Evolutionary conservation across 2,113 vertebrate species (phyloP), one percentile per base, ranked within the genome.

Genomic region (Rhinoptilus africanus): DNA sequence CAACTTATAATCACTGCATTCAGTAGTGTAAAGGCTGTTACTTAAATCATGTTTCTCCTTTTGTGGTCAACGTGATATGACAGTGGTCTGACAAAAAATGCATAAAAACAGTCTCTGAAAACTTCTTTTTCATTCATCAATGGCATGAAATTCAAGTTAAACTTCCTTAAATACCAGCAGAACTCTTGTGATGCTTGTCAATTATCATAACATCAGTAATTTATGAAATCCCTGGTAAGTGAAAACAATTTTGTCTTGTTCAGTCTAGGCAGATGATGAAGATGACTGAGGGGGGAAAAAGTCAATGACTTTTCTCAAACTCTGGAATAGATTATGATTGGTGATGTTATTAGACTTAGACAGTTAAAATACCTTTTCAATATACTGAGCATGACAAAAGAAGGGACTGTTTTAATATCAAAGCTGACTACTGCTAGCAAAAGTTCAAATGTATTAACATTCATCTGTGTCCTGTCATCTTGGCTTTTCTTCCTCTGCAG

Each of bases 341-440:
- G n/a, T 88, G 50, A 84, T 86, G 56, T 64, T 85, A 72, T 76
- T 92, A 91, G 26, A 83, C 60, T 88, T 79, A 85, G 84, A 47
- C 59, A 94, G 66, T 89, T 89, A 93, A 97, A 97, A 96, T 79
- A 96, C 87, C 63, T 94, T 89, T 94, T 92, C 82, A 93, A 59
- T 82, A 88, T 77, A 93, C 56, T 64, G 30, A 89, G 45, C 26
- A 51, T 73, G 89, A 94, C n/a, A 89, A 88, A 96, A 84, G 72
- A 71, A 69, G 18, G 5, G 57, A 56, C 32, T 81, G 26, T 89
- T 43, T 96, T 95, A 88, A 80, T 93, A 89, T 93, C 56, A 93
- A 96, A 93, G 54, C 67, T 88, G 53, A 80, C 67, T 89, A 50
- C 34, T 72, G 56, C 45, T 78, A 89, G 63, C 35, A 51, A 81